Evolutionary conservation across 2,797 vertebrate species (phyloP), one percentile per base, ranked within the genome.

Genomic region (Phoxinus dragarum): DNA sequence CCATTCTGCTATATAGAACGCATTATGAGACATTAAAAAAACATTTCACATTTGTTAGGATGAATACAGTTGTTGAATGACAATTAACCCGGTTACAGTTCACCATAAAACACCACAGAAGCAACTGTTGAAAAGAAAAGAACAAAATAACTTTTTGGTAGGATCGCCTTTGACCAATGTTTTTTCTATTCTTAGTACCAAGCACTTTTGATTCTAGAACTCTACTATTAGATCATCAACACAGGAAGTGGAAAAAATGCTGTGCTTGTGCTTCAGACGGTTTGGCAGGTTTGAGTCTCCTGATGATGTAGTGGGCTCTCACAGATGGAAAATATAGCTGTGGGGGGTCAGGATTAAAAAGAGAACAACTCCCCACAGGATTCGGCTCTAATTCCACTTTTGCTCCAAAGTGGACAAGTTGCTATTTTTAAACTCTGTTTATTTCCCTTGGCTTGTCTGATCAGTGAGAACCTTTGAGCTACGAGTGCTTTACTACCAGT

Each of bases 321-420:
- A 91, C 91, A 92, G 94, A 93, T 94, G 94, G 95, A 95, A 95
- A 95, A 94, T 93, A 81, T 91, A 92, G 93, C 52, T 67, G 91
- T 77, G 90, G 93, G 90, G 84, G 94, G 94, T 95, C 88, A 79
- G 90, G 86, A 91, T 93, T 93, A 94, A 95, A 94, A 91, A 86
- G 90, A 89, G 91, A 87, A 87, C n/a, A 90, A 90, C 91, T 90
- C 94, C 95, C 94, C 92, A 90, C 61, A 88, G 93, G 93, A 87
- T 86, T 44, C 75, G 38, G 87, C 90, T 92, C 92, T 92, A 94
- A 93, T 93, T 93, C 90, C 88, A 86, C 88, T 87, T 90, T 90
- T 90, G 68, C 90, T 93, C 93, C 91, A 92, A 94, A 95, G 92
- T 94, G 93, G 92, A 92, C 93, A 85, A 85, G 88, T 90, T 87